These are phyloP conservation scores for Semotilus atromaculatus DNA, from an alignment of 2,797 vertebrate species.

Conservation along the genomic window DNA sequence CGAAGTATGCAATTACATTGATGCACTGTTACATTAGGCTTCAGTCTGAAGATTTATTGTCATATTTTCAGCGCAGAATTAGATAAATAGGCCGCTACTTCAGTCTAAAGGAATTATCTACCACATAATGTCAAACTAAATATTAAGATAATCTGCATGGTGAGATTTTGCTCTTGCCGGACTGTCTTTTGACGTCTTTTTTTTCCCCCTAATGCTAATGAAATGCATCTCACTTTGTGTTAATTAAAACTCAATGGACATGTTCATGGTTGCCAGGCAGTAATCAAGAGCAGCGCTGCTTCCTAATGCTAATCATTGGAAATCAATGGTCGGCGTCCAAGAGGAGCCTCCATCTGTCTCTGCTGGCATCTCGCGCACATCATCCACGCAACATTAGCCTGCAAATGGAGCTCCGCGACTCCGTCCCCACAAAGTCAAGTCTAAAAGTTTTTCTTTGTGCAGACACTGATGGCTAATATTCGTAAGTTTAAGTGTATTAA, in stretches of 20 bases:
- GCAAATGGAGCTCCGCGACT: constrained; percentile 30
- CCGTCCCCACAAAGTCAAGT: not conserved
- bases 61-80: not conserved
- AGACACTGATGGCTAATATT: not conserved
- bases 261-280: constrained; percentile 49
- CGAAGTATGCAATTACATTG: not conserved
- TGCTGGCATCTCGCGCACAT: constrained; percentile 37
- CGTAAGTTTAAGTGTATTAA: not conserved
- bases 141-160: constrained; percentile 12
- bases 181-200: constrained; percentile 29
- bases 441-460: constrained; percentile 9
- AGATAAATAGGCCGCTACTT: not conserved
- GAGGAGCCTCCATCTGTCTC: constrained; percentile 46
- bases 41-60: not conserved
- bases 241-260: constrained; percentile 51
- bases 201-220: constrained; percentile 35
- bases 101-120: not conserved
- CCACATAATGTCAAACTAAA: not conserved
- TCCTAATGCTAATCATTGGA: constrained; percentile 55
- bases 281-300: constrained; percentile 45
- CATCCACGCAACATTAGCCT: constrained; percentile 46
- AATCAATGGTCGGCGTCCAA: constrained; percentile 47
- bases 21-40: not conserved
- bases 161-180: not conserved
- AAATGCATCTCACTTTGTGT: constrained; percentile 35